Base-by-base conservation (phyloP, 2,888 invertebrate genomes). In the Bellardia bayeri region DNA sequence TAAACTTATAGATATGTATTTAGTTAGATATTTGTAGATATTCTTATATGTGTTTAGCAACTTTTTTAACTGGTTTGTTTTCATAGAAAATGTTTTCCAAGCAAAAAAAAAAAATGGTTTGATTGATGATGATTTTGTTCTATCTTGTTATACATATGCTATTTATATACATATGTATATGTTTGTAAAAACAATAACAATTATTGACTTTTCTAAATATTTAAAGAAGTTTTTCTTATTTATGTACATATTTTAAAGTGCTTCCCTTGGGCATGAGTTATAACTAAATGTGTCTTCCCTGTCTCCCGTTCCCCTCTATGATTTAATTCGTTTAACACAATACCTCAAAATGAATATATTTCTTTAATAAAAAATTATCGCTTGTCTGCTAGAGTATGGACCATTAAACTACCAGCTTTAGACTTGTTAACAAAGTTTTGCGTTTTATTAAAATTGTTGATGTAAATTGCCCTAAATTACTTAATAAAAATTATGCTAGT, bases 171-270 rank as follows among this genome's bases (percentile, higher is more conserved):
- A 23, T 23, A 23, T 23, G 23, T 23, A 0, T 78, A 42, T 45
- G 5, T 9, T 13, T 5, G 30, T 14, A 58, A 66, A 66, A 78
- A 14, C 13, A 49, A 49, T 45, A 78, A 78, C 54, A 54, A 14
- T 66, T 66, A 54, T n/a, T 30, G 40, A 66, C 40, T 66, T 76
- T 66, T 66, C 56, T 14, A 66, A 56, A 51, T 56, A 66, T 56
- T 66, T 61, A 45, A 75, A 75, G 63, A 63, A 75, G 33, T 37
- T 75, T 49, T 16, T 23, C 37, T n/a, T 42, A 54, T 66, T 66
- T 54, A 76, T 76, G 40, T 54, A 42, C 7, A 42, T 42, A 23
- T 37, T 54, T 64, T 54, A 23, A 64, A 76, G 37, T 76, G 51
- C 54, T 58, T n/a, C 8, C 45, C 51, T 9, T 13, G 49, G 30